Evolutionary conservation across 2,888 invertebrate genomes (phyloP).

Genomic region (Xestia rhomboidea): DNA sequence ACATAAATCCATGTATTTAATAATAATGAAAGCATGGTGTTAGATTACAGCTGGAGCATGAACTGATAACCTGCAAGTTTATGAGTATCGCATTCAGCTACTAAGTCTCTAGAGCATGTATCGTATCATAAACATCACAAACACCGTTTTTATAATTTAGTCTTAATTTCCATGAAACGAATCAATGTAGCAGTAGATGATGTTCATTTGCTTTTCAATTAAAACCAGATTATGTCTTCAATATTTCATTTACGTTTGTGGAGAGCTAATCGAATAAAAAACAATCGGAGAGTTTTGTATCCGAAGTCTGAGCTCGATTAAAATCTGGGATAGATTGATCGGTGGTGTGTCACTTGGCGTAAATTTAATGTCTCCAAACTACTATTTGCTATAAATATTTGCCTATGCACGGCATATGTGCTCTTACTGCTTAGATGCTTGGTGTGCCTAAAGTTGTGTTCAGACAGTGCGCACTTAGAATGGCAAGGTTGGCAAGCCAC

Average conservation of each 20-base stretch:
- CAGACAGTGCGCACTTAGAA: neutral
- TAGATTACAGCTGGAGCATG: neutral
- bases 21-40: neutral
- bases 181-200: neutral
- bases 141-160: conserved; percentile 8
- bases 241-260: neutral
- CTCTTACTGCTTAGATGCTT: neutral
- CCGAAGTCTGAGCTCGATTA: neutral
- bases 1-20: too few relatives aligned
- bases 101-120: neutral
- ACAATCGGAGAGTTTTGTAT: neutral
- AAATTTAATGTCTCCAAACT: neutral
- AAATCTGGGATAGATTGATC: neutral
- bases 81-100: neutral
- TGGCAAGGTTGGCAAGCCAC: neutral
- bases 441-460: neutral
- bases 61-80: neutral
- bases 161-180: conserved; percentile 11
- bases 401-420: too few relatives aligned
- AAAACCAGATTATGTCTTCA: neutral
- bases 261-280: neutral
- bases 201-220: neutral
- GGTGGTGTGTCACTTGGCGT: too few relatives aligned
- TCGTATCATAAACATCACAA: neutral
- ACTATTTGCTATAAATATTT: neutral